phyloP scores from a whole-genome alignment of 2,113 vertebrate genomes.

The Baryphthengus martii region DNA sequence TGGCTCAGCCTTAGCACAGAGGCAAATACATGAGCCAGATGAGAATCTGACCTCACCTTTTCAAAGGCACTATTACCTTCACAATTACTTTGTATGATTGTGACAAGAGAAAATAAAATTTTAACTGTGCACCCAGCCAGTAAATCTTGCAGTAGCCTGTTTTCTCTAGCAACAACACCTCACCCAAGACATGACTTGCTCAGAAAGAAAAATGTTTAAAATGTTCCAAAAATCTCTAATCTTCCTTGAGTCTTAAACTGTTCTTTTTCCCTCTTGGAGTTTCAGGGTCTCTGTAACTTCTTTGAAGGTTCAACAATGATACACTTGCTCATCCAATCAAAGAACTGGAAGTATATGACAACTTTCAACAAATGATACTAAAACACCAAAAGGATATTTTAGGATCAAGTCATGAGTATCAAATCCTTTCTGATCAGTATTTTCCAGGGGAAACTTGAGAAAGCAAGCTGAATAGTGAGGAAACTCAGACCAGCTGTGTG shows the following conservation, averaged over 20 bases:
- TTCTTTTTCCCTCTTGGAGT: not conserved
- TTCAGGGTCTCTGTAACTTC: not conserved
- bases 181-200: not conserved
- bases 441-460: not conserved
- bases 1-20: not conserved
- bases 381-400: not conserved
- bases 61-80: conserved; percentile 23
- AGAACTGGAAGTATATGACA: not conserved
- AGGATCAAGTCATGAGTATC: not conserved
- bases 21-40: not conserved
- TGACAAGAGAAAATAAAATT: conserved; percentile 42
- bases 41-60: conserved; percentile 29
- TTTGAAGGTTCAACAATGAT: not conserved
- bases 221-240: not conserved
- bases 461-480: not conserved
- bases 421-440: not conserved
- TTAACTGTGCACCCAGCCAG: not conserved
- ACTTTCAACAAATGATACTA: not conserved
- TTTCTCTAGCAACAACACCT: conserved; percentile 36
- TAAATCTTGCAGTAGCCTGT: conserved; percentile 25
- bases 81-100: not conserved
- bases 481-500: not conserved
- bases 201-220: conserved; percentile 9
- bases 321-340: not conserved
- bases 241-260: not conserved